Base-by-base conservation (phyloP, 2,888 invertebrate genomes). In the Athetis lepigone region DNA sequence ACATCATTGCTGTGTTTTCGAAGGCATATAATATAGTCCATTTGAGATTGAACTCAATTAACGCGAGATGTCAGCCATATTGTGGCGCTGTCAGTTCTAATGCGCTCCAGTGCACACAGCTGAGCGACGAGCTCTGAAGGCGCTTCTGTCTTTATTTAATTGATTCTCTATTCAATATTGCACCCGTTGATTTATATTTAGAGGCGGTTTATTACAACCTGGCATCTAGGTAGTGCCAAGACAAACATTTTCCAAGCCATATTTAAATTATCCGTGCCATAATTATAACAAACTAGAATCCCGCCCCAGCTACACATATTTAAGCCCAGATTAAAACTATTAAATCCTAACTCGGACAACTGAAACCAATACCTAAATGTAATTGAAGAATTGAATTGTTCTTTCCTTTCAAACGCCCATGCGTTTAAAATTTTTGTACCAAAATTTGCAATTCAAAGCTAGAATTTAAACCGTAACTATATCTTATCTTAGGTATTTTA, bases 401-500 rank as follows among this genome's bases (percentile, higher is more conserved):
- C 13, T 4, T 33, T 25, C 6, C 6, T 3, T 4, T 25, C 25
- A 6, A 25, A 25, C 25, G 25, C 25, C n/a, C n/a, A n/a, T 25
- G 25, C 25, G 25, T 25, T 25, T 4, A 25, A 3, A 25, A 4
- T 25, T 25, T 25, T 25, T 25, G 25, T 25, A 25, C 25, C 25
- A 25, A 25, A 25, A 3, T 23, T 23, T 19, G 19, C n/a, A 40
- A 40, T 40, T 40, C 16, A 9, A 19, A 36, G 4, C 33, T 2
- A 25, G 33, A 4, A 25, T 33, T 33, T 11, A 33, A 56, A 43
- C 18, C 3, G 18, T 63, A 67, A 42, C 56, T 67, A 36, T 25
- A 43, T 67, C 13, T 1, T 21, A 54, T 33, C 25, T 54, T 16
- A 52, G 16, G 16, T 33, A 67, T 56, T 62, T 62, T 67, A 56